These are phyloP conservation scores for Thymelicus lineola DNA, from an alignment of 2,888 invertebrate species.

Conservation along the genomic window DNA sequence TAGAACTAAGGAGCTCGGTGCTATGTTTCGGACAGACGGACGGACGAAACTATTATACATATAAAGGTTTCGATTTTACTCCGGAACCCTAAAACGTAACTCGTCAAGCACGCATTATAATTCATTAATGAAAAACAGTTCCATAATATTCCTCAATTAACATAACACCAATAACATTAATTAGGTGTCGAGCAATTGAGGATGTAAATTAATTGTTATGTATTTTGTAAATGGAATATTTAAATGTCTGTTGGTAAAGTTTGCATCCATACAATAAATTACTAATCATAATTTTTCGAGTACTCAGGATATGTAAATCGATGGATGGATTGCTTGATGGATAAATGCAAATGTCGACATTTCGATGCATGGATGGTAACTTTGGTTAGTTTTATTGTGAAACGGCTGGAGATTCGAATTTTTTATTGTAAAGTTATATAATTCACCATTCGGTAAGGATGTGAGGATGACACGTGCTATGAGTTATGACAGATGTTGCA, in stretches of 20 bases:
- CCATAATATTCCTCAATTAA: constrained; percentile 56
- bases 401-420: no score
- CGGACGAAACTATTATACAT: no score
- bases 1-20: no score
- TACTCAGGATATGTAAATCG: no score
- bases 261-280: constrained; percentile 11
- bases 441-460: constrained; percentile 23
- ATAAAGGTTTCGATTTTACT: no score
- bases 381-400: no score
- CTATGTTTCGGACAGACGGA: no score
- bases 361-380: no score
- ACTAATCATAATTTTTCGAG: no score
- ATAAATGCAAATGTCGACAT: no score
- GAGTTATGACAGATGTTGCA: constrained; percentile 33
- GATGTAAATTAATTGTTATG: constrained; percentile 65
- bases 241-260: constrained; percentile 64
- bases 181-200: constrained; percentile 56
- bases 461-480: constrained; percentile 30
- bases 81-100: no score
- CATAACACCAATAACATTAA: constrained; percentile 59
- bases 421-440: not conserved
- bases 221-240: constrained; percentile 52
- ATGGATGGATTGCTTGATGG: no score
- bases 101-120: constrained; percentile 12
- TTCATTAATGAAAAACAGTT: constrained; percentile 45